Evolutionary conservation across 1,140 invertebrate genomes (phyloP), one percentile per base, ranked within the genome.

Genomic region (Brachionus manjavacas): DNA sequence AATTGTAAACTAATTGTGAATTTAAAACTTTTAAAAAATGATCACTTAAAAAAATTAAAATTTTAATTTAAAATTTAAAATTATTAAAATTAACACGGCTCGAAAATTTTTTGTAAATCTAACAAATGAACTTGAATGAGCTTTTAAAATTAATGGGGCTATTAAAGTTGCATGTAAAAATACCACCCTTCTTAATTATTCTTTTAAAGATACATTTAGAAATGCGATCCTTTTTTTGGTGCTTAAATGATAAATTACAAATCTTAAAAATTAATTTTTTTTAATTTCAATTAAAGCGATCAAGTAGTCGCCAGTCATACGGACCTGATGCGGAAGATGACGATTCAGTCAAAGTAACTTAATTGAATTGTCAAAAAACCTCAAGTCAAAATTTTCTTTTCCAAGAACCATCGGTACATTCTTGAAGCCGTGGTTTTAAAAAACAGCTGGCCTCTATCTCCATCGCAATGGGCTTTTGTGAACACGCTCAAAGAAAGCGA

Each of bases 361-460:
- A n/a, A n/a, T n/a, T n/a, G n/a, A n/a, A n/a, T n/a, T n/a, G n/a
- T n/a, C n/a, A n/a, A n/a, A n/a, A n/a, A n/a, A n/a, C n/a, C n/a
- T n/a, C n/a, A n/a, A n/a, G 31, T 7, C 31, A 35, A 7, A 35
- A 35, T 35, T 7, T 6, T 35, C 7, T 1, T 35, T 35, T 87
- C 85, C 0, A 85, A 89, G 88, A 86, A 86, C 3, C 88, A 89
- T 85, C 89, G 89, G 79, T 90, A 90, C 85, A 87, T 88, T 41
- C 87, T 90, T 52, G 88, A 89, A 84, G 89, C 88, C 0, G 85
- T 86, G 23, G 89, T 89, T 28, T 66, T 89, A 84, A 86, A 87
- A 52, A 86, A 88, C 76, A 88, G 88, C 85, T 90, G 89, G 89
- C 89, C 89, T 11, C 80, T 90, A 66, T 87, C 87, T n/a, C 87